Conservation (phyloP, 2,797 vertebrate species). For the Darevskia mixta region DNA sequence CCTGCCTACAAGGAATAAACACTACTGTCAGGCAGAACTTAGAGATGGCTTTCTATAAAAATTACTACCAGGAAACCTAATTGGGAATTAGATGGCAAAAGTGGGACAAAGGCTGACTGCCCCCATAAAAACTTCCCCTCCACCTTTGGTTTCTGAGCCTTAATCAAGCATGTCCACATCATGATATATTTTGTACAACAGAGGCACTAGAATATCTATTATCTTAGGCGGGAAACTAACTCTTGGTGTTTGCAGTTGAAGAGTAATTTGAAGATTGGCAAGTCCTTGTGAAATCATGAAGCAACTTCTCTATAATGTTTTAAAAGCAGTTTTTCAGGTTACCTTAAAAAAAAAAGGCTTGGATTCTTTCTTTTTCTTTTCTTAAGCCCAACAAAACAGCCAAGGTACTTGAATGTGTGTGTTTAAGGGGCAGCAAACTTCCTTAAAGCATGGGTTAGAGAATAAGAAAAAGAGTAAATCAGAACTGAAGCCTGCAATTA, state of each 20-base stretch:
- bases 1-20: too few relatives aligned
- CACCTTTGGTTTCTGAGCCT: not conserved
- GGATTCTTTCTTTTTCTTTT: too few relatives aligned
- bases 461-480: not conserved
- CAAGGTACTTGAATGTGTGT: not conserved
- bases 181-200: not conserved
- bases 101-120: not conserved
- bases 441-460: not conserved
- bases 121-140: too few relatives aligned
- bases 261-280: not conserved
- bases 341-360: not conserved
- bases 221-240: not conserved
- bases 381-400: not conserved
- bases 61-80: not conserved
- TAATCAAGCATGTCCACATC: not conserved
- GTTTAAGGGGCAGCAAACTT: not conserved
- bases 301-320: not conserved
- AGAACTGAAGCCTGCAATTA: too few relatives aligned
- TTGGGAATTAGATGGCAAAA: not conserved
- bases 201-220: too few relatives aligned
- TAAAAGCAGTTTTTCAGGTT: not conserved
- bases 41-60: not conserved
- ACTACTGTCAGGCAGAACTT: not conserved
- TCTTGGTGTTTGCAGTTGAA: not conserved
- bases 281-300: not conserved